phyloP scores from a whole-genome alignment of 2,797 vertebrate genomes.

The Oreochromis mossambicus region DNA sequence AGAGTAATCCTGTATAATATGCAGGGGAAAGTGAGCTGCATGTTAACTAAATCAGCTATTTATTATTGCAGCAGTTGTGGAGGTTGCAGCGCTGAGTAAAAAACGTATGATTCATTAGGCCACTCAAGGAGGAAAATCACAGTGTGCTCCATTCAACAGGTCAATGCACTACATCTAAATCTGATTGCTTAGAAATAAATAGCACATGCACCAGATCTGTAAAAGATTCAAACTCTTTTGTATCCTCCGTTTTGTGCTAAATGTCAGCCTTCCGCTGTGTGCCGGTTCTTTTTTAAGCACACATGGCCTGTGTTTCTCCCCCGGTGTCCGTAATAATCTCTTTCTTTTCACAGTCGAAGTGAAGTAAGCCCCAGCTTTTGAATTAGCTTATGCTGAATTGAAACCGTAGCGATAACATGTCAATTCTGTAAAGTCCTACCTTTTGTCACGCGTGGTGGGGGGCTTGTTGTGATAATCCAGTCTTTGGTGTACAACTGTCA shows the following conservation, averaged over 20 bases:
- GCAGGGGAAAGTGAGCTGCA: neutral
- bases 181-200: neutral
- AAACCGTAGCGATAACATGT: conserved; percentile 12
- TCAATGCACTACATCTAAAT: neutral
- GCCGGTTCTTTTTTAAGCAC: neutral
- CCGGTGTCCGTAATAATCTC: neutral
- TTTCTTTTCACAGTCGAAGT: conserved; percentile 17
- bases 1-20: neutral
- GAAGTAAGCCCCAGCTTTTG: neutral
- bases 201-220: neutral
- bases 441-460: conserved; percentile 19
- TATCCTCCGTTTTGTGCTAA: neutral
- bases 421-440: conserved; percentile 54
- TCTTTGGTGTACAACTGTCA: conserved; percentile 56
- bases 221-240: neutral
- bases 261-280: neutral
- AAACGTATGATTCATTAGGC: neutral
- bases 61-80: neutral
- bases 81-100: neutral
- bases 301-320: neutral
- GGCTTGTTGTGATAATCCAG: conserved; percentile 58
- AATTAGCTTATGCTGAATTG: neutral
- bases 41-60: neutral
- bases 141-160: neutral
- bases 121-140: neutral